These are phyloP conservation scores for Diprion similis DNA, from an alignment of 1,140 invertebrate genomes.

Conservation along the genomic window DNA sequence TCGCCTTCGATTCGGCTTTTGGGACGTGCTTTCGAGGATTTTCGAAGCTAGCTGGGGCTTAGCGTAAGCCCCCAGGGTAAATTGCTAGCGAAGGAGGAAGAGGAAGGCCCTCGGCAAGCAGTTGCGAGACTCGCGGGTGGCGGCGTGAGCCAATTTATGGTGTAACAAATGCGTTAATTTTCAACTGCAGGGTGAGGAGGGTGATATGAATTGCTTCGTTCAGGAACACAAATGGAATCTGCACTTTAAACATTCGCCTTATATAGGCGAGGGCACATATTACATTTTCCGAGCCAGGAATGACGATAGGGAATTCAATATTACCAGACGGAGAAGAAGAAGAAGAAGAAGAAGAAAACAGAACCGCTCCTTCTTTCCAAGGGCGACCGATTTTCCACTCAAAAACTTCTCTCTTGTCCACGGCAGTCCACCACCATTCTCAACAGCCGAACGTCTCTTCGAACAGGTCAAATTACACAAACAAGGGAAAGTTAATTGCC, in stretches of 20 bases:
- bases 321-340: neutral
- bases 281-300: too few species aligned
- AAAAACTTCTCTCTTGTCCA: neutral
- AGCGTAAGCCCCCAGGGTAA: conserved; percentile 14
- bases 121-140: too few species aligned
- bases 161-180: conserved; percentile 12
- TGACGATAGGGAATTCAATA: too few species aligned
- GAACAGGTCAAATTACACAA: neutral
- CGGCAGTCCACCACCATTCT: too few species aligned
- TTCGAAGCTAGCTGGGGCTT: conserved; percentile 1
- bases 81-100: conserved; percentile 9
- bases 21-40: conserved; percentile 15
- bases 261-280: neutral
- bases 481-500: conserved; percentile 7
- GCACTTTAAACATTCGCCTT: neutral
- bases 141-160: conserved; percentile 12
- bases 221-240: neutral
- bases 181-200: neutral
- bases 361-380: too few species aligned
- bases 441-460: neutral
- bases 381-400: neutral
- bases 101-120: too few species aligned
- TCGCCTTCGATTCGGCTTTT: conserved; percentile 11
- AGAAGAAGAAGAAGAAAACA: too few species aligned
- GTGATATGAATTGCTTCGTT: conserved; percentile 6